Evolutionary conservation across 2,113 vertebrate genomes (phyloP).

Genomic region (Chaetodon trifascialis): DNA sequence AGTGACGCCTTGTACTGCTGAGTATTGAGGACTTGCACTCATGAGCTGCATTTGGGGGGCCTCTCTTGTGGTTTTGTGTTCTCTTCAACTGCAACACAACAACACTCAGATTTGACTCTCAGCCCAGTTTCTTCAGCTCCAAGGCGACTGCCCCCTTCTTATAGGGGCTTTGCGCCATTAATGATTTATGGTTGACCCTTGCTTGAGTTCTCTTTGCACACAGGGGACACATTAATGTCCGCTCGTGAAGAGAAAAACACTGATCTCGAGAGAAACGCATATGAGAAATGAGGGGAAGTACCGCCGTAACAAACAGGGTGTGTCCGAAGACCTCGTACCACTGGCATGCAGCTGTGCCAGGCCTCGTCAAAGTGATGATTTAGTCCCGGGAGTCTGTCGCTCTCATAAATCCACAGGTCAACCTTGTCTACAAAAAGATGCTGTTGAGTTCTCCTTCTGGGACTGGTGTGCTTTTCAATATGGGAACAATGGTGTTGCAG

Average conservation of each 20-base stretch:
- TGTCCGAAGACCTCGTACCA: conserved; percentile 33
- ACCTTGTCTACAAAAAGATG: conserved; percentile 52
- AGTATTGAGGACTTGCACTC: neutral
- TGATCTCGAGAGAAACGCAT: conserved; percentile 28
- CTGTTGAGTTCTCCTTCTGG: conserved; percentile 28
- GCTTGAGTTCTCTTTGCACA: conserved; percentile 40
- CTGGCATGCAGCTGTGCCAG: neutral
- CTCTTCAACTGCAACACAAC: conserved; percentile 25
- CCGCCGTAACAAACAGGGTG: conserved; percentile 35
- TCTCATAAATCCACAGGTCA: conserved; percentile 64
- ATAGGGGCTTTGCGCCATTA: neutral
- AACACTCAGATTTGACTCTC: conserved; percentile 8
- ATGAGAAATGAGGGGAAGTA: conserved; percentile 23
- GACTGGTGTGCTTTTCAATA: conserved; percentile 72
- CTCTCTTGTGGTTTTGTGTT: conserved; percentile 13
- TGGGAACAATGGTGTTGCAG: conserved; percentile 69
- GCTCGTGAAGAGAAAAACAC: conserved; percentile 18
- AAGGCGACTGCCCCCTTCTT: neutral
- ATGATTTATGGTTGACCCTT: conserved; percentile 57
- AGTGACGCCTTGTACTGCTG: neutral
- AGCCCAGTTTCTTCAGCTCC: conserved; percentile 14
- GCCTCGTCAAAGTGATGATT: conserved; percentile 53
- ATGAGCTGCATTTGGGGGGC: neutral
- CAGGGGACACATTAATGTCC: conserved; percentile 49
- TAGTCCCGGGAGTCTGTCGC: conserved; percentile 44